Evolutionary conservation across 2,888 invertebrate species (phyloP).

Genomic region (Agrochola litura): DNA sequence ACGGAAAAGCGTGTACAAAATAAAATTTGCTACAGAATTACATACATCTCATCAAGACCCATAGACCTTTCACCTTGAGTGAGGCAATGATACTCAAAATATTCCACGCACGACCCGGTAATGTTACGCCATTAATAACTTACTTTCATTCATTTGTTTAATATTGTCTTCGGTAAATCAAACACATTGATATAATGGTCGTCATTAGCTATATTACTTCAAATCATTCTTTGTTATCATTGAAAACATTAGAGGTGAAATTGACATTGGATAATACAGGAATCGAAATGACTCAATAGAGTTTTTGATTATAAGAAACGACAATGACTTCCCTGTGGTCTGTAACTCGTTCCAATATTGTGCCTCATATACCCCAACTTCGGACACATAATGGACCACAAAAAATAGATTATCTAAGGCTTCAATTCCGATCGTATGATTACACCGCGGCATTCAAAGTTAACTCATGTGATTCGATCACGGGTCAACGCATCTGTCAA

Average conservation of each 20-base stretch:
- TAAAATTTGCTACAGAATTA: conserved; percentile 58
- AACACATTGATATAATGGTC: conserved; percentile 44
- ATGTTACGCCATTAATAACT: conserved; percentile 74
- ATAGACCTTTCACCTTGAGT: conserved; percentile 80
- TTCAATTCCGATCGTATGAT: conserved; percentile 47
- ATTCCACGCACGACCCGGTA: conserved; percentile 74
- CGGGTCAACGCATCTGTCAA: conserved; percentile 56
- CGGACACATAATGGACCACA: conserved; percentile 21
- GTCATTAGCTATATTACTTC: conserved; percentile 30
- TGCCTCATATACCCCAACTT: conserved; percentile 6
- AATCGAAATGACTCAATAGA: conserved; percentile 21
- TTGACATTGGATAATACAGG: neutral
- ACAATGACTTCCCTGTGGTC: conserved; percentile 36
- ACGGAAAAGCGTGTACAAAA: conserved; percentile 50
- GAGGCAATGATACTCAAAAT: conserved; percentile 74
- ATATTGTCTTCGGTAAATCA: conserved; percentile 67
- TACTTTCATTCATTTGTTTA: conserved; percentile 71
- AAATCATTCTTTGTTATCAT: conserved; percentile 1
- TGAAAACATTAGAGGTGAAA: neutral
- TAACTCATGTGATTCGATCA: conserved; percentile 43
- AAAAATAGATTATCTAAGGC: conserved; percentile 46
- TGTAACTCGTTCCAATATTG: conserved; percentile 24
- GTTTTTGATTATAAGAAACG: conserved; percentile 18
- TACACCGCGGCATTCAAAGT: conserved; percentile 45
- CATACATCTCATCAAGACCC: conserved; percentile 54